phyloP scores from a whole-genome alignment of 1,140 invertebrate species.

The Heliconius eleuchia region DNA sequence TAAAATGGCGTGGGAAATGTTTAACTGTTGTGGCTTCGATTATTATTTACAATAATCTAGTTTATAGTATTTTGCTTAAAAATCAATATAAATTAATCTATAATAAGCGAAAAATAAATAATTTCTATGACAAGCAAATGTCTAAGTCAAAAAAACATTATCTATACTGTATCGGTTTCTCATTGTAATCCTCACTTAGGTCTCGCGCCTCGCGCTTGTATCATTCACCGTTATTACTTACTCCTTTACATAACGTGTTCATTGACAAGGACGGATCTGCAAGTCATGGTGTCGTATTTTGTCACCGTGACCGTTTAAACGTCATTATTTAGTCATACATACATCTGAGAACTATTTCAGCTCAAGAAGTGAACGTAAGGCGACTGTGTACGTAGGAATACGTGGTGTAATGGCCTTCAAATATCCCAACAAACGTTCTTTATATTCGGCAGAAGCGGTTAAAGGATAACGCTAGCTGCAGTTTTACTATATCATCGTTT shows the following conservation, averaged over 20 bases:
- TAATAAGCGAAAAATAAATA: no score
- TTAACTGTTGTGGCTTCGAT: no score
- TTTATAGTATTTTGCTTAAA: no score
- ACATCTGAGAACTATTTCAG: not conserved
- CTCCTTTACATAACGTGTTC: not conserved
- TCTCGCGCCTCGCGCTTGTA: not conserved
- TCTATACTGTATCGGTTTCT: no score
- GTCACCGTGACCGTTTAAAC: constrained; percentile 20
- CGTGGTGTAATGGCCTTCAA: not conserved
- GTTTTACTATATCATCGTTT: no score
- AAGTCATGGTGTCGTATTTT: constrained; percentile 16
- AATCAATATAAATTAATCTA: no score
- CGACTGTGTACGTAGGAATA: not conserved
- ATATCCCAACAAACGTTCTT: not conserved
- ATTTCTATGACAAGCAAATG: no score
- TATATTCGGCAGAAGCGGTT: not conserved
- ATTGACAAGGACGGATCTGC: not conserved
- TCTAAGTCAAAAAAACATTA: no score
- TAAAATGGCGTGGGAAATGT: no score
- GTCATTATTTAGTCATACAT: constrained; percentile 19
- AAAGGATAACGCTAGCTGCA: no score
- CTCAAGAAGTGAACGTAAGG: not conserved
- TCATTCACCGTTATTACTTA: not conserved
- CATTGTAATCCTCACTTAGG: no score
- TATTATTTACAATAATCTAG: no score